phyloP scores from a whole-genome alignment of 1,140 invertebrate genomes.

The Neodiprion lecontei region DNA sequence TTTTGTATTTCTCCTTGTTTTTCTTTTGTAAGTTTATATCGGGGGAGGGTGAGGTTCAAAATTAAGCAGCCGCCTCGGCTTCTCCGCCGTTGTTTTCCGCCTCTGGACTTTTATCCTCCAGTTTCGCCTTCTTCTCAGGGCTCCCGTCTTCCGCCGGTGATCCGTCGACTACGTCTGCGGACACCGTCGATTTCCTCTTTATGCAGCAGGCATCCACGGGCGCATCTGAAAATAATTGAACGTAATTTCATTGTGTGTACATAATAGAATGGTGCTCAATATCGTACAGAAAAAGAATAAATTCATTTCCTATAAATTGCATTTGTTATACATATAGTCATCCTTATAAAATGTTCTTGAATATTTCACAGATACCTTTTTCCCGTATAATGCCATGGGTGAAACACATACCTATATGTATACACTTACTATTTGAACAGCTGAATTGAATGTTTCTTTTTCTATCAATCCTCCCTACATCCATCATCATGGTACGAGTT shows the following conservation, averaged over 20 bases:
- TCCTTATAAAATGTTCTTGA: too few species aligned
- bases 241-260: slow-evolving; percentile 26
- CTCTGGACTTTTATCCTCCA: slow-evolving; percentile 67
- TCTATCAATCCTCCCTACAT: too few species aligned
- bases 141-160: slow-evolving; percentile 64
- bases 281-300: background rate
- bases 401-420: too few species aligned
- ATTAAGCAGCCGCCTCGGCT: slow-evolving; percentile 72
- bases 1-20: background rate
- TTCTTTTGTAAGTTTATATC: slow-evolving; percentile 19
- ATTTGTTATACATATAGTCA: too few species aligned
- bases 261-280: background rate
- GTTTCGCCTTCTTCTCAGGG: slow-evolving; percentile 76
- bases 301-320: background rate
- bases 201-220: slow-evolving; percentile 60
- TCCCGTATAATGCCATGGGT: too few species aligned
- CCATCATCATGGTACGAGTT: too few species aligned
- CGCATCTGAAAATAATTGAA: slow-evolving; percentile 40
- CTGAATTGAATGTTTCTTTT: too few species aligned
- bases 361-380: too few species aligned
- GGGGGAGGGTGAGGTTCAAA: slow-evolving; percentile 46
- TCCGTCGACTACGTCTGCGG: slow-evolving; percentile 61
- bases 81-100: slow-evolving; percentile 65
- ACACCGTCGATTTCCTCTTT: slow-evolving; percentile 74
- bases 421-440: too few species aligned